Conservation (phyloP, 2,888 invertebrate genomes). For the Drosophila sordidapex region DNA sequence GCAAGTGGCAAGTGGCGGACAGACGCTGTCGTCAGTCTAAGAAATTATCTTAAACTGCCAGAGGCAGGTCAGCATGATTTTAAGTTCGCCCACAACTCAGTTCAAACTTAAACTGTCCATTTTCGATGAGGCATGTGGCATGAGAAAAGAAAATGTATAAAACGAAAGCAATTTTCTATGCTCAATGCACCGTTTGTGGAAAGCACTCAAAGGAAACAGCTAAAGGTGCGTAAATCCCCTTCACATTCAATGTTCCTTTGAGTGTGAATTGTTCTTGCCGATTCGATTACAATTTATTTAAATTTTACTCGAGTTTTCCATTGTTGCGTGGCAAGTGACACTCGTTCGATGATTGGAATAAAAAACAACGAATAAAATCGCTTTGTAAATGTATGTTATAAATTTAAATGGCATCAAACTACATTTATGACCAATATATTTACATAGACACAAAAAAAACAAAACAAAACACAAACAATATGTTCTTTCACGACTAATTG, state of each 20-base stretch:
- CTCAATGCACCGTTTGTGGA: constrained; percentile 24
- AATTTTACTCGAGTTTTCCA: neutral
- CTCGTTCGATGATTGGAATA: neutral
- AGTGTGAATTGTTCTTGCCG: constrained; percentile 23
- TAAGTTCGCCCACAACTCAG: constrained; percentile 20
- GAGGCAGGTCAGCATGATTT: constrained; percentile 31
- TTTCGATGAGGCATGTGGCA: constrained; percentile 7
- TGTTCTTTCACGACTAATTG: neutral
- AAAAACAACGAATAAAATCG: neutral
- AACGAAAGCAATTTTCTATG: constrained; percentile 57
- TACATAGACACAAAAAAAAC: neutral
- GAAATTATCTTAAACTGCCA: constrained; percentile 59
- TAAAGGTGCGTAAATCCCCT: constrained; percentile 50
- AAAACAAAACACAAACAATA: neutral
- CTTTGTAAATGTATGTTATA: neutral
- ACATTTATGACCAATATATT: neutral
- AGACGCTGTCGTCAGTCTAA: constrained; percentile 10
- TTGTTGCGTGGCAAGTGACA: neutral
- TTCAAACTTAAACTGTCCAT: constrained; percentile 41
- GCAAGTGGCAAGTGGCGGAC: constrained; percentile 17
- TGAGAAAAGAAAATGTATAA: neutral
- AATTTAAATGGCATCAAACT: neutral
- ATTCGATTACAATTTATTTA: constrained; percentile 45
- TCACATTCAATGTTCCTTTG: constrained; percentile 39
- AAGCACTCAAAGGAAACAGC: constrained; percentile 32